Percentiles rank a stretch among this genome's conserved stretches.
These are phyloP conservation scores for Choloepus didactylus DNA, from an alignment of 2,797 vertebrate genomes.

Conservation along the genomic window DNA sequence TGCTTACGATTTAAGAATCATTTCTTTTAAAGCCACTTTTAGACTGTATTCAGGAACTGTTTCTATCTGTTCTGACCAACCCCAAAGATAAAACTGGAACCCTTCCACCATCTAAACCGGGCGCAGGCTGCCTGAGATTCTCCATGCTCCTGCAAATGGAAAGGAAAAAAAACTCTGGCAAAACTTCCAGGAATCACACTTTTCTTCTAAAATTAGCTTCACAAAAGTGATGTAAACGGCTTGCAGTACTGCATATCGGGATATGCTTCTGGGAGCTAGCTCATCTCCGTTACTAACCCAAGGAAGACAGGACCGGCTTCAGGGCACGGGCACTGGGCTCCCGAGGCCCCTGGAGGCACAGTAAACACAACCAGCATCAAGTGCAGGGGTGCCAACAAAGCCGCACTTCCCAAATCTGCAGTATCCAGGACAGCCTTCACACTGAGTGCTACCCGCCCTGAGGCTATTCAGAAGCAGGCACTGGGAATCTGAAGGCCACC, in stretches of 20 bases:
- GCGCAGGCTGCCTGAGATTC: not conserved
- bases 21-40: not conserved
- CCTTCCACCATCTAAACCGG: not conserved
- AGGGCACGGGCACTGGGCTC: not conserved
- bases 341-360: not conserved
- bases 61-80: not conserved
- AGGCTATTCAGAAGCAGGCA: rapidly evolving
- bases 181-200: not conserved
- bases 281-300: no score
- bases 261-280: not conserved
- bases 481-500: not conserved
- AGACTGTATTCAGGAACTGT: not conserved
- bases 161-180: not conserved
- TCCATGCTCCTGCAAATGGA: not conserved
- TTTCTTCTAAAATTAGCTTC: slow-evolving; percentile 4
- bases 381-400: rapidly evolving
- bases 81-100: not conserved
- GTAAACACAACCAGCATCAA: not conserved
- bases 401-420: rapidly evolving
- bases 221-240: no score
- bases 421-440: rapidly evolving
- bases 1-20: rapidly evolving
- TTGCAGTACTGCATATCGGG: rapidly evolving
- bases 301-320: not conserved
- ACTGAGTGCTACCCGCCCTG: rapidly evolving